phyloP scores from a whole-genome alignment of 2,888 invertebrate species.

The Hydrotaea diabolus region DNA sequence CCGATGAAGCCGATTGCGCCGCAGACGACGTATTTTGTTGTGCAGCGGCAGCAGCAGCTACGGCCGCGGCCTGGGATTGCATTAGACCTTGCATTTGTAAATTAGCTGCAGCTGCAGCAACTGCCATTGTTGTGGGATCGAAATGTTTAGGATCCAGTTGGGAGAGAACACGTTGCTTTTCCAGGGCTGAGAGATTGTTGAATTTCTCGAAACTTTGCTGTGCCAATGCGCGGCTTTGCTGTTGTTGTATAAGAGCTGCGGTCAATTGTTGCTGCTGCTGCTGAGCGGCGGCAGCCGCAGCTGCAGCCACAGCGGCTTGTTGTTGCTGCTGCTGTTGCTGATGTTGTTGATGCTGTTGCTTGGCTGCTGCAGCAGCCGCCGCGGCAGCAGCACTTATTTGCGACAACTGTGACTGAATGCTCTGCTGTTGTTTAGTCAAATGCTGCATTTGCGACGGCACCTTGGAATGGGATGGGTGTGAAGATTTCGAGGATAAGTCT shows the following conservation, averaged over 20 bases:
- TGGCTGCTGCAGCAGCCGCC: slow-evolving; percentile 74
- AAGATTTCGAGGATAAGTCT: slow-evolving; percentile 75
- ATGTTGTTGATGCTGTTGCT: slow-evolving; percentile 77
- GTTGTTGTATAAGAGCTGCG: slow-evolving; percentile 84
- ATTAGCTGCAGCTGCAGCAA: slow-evolving; percentile 77
- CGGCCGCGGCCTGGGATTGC: slow-evolving; percentile 77
- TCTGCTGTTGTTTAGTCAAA: slow-evolving; percentile 78
- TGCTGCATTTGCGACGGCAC: slow-evolving; percentile 77
- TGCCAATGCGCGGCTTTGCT: slow-evolving; percentile 84
- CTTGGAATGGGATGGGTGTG: slow-evolving; percentile 69
- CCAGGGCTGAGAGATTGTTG: slow-evolving; percentile 81
- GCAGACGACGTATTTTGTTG: slow-evolving; percentile 53
- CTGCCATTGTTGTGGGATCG: slow-evolving; percentile 76
- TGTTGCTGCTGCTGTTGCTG: slow-evolving; percentile 79
- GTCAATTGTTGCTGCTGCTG: slow-evolving; percentile 85
- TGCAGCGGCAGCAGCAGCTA: slow-evolving; percentile 74
- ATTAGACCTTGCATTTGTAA: slow-evolving; percentile 76
- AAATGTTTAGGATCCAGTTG: slow-evolving; percentile 81
- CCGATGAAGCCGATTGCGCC: slow-evolving; percentile 61
- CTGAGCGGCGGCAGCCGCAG: slow-evolving; percentile 77
- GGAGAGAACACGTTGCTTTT: slow-evolving; percentile 83
- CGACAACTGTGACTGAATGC: slow-evolving; percentile 77
- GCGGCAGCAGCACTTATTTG: slow-evolving; percentile 73
- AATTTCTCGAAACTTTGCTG: slow-evolving; percentile 86
- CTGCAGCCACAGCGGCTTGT: slow-evolving; percentile 72